phyloP scores from a whole-genome alignment of 64 coral and sea anemone genomes.

The Pocillopora damicornis region DNA sequence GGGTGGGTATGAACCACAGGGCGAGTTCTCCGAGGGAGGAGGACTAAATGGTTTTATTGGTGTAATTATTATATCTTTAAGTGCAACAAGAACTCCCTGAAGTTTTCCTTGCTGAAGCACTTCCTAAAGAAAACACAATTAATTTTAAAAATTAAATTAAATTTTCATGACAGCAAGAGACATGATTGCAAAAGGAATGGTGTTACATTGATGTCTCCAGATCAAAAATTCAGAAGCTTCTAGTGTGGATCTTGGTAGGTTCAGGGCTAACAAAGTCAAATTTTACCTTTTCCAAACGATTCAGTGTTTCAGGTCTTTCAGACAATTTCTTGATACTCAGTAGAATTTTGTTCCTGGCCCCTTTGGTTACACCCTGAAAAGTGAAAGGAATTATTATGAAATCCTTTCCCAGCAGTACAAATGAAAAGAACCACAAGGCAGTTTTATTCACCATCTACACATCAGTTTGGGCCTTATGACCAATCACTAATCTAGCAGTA shows the following conservation, averaged over 20 bases:
- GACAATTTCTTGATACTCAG: slow-evolving; percentile 79
- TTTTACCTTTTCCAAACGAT: slow-evolving; percentile 81
- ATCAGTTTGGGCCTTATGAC: too few relatives aligned
- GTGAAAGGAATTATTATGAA: background rate
- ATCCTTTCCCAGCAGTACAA: background rate
- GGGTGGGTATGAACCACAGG: background rate
- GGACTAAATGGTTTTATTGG: slow-evolving; percentile 78
- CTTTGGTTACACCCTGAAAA: slow-evolving; percentile 81
- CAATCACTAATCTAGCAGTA: too few relatives aligned
- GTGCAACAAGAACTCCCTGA: slow-evolving; percentile 59
- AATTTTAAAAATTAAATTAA: background rate
- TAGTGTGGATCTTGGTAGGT: too few relatives aligned
- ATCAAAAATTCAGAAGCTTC: too few relatives aligned
- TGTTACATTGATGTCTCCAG: too few relatives aligned
- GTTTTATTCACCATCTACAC: background rate
- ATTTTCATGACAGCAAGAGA: too few relatives aligned
- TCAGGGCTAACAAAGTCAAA: background rate
- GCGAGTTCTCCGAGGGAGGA: slow-evolving; percentile 30
- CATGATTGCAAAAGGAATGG: too few relatives aligned
- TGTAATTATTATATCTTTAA: slow-evolving; percentile 56
- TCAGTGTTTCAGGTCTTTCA: slow-evolving; percentile 64
- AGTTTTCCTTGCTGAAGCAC: slow-evolving; percentile 82
- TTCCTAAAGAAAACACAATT: slow-evolving; percentile 32
- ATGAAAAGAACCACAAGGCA: background rate
- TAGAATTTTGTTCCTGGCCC: slow-evolving; percentile 93